A percentile compares a stretch with the other conserved stretches of the same genome.
These are phyloP conservation scores for Polypterus bichir DNA, from an alignment of 2,113 vertebrate species.

Conservation along the genomic window DNA sequence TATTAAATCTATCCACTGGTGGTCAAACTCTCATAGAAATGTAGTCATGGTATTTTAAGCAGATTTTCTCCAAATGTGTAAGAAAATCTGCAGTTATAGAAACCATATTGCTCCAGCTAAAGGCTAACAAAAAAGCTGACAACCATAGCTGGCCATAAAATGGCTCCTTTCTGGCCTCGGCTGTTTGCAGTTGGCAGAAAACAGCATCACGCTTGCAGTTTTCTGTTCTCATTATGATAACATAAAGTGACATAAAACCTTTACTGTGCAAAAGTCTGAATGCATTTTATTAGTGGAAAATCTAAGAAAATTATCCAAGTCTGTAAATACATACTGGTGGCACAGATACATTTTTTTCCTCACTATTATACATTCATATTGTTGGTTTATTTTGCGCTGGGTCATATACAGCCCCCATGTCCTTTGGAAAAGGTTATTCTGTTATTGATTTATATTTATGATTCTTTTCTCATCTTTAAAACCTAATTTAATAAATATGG, in stretches of 20 bases:
- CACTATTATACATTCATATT: too few relatives aligned
- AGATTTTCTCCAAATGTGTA: constrained; percentile 37
- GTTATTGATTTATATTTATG: too few relatives aligned
- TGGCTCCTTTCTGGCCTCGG: constrained; percentile 27
- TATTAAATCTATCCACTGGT: constrained; percentile 27
- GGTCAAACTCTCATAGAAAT: constrained; percentile 36
- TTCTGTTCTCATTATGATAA: constrained; percentile 35
- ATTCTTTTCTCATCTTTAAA: too few relatives aligned
- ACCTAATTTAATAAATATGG: too few relatives aligned
- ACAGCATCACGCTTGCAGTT: constrained; percentile 33
- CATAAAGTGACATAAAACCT: constrained; percentile 29
- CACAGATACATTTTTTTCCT: background rate
- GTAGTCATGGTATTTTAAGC: constrained; percentile 34
- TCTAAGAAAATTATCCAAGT: constrained; percentile 25
- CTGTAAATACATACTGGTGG: constrained; percentile 13
- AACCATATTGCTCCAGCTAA: constrained; percentile 25
- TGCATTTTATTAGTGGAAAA: constrained; percentile 22
- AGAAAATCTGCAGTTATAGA: constrained; percentile 32
- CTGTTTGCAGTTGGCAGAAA: constrained; percentile 38
- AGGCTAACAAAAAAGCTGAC: constrained; percentile 25
- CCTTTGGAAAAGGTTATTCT: too few relatives aligned
- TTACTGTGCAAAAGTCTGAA: constrained; percentile 31
- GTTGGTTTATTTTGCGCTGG: too few relatives aligned
- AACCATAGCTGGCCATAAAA: constrained; percentile 22
- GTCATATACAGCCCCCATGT: too few relatives aligned